phyloP scores from a whole-genome alignment of 2,113 vertebrate genomes.

The Paradisaea rubra region DNA sequence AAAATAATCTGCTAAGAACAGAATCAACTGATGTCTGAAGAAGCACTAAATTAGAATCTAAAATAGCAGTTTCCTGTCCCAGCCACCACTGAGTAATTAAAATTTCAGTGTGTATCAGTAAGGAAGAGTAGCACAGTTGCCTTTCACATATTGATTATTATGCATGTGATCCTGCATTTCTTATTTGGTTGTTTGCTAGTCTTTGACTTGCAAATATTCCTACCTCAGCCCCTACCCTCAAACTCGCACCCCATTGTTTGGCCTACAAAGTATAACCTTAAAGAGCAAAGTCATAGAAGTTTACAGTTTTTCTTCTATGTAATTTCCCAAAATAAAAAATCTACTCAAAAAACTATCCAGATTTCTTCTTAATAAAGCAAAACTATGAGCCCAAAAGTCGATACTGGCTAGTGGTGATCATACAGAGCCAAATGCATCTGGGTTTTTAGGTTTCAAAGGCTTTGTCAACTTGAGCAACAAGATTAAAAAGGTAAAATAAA shows the following conservation, averaged over 20 bases:
- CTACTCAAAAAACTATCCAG: background rate
- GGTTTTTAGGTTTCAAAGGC: background rate
- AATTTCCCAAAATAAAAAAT: background rate
- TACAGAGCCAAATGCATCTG: background rate
- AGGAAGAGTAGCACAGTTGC: background rate
- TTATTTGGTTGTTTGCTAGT: background rate
- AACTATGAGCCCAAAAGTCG: background rate
- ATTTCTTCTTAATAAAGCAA: background rate
- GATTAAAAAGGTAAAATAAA: background rate
- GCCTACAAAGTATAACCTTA: background rate
- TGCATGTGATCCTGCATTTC: background rate
- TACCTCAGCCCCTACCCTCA: background rate
- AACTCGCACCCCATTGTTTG: accelerated
- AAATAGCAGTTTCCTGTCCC: background rate
- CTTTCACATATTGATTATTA: background rate
- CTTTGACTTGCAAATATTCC: background rate
- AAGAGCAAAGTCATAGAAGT: background rate
- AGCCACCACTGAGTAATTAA: background rate
- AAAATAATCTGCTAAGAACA: background rate
- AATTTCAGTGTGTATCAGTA: background rate
- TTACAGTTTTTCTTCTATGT: background rate
- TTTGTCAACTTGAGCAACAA: background rate
- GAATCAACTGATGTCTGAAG: background rate
- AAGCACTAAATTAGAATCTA: background rate
- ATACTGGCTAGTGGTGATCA: background rate